These are phyloP conservation scores for Limnothrissa miodon DNA, from an alignment of 2,113 vertebrate genomes.

Conservation along the genomic window DNA sequence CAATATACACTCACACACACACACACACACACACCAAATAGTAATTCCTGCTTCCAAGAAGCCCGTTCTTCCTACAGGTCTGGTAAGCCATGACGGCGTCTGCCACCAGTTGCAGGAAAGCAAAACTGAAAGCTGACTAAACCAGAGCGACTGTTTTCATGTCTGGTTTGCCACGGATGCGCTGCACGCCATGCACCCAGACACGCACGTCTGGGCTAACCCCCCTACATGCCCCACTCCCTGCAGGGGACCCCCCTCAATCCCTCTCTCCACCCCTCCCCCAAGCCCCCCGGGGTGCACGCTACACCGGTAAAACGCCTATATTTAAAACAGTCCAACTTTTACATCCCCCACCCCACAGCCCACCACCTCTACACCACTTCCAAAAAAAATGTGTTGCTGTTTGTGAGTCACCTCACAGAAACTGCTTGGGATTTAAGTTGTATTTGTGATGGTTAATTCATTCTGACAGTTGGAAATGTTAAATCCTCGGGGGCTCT, in stretches of 20 bases:
- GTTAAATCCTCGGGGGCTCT: conserved; percentile 58
- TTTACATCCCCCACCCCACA: conserved; percentile 21
- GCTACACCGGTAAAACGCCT: not conserved
- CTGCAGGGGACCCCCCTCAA: not conserved
- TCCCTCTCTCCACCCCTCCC: not conserved
- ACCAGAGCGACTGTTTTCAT: not conserved
- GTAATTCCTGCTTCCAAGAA: not conserved
- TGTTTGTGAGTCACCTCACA: conserved; percentile 44
- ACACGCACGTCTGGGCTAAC: not conserved
- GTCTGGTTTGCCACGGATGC: not conserved
- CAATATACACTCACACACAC: not conserved
- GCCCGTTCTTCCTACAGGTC: not conserved
- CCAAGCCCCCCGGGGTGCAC: not conserved
- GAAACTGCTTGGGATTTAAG: conserved; percentile 49
- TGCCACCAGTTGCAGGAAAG: conserved; percentile 13
- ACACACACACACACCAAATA: not conserved
- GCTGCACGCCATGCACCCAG: not conserved
- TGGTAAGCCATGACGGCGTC: not conserved
- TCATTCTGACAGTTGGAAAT: conserved; percentile 61
- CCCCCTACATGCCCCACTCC: not conserved
- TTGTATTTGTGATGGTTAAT: conserved; percentile 57
- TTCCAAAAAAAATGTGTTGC: conserved; percentile 10
- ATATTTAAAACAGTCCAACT: conserved; percentile 32
- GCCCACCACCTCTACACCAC: not conserved
- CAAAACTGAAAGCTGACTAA: conserved; percentile 7